Conservation (phyloP, 2,888 invertebrate species). For the Trypoxylon attenuatum region DNA sequence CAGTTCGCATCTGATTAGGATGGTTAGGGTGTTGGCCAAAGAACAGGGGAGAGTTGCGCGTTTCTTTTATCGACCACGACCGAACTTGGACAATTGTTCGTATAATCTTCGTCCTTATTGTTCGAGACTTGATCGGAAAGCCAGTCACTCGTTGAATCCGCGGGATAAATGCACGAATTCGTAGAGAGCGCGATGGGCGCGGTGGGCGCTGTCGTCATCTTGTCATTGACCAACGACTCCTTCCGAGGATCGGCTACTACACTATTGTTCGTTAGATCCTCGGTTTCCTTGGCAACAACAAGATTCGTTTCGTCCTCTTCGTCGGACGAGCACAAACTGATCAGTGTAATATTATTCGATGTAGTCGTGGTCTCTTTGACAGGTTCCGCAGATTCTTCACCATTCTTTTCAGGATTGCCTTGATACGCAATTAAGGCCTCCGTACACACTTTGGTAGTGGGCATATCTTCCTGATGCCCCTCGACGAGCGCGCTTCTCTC, state of each 20-base stretch:
- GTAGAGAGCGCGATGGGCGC: constrained; percentile 50
- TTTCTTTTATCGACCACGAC: constrained; percentile 39
- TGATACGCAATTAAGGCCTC: constrained; percentile 4
- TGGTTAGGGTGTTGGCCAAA: constrained; percentile 49
- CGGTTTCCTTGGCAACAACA: constrained; percentile 59
- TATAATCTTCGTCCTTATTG: constrained; percentile 25
- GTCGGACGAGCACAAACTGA: constrained; percentile 82
- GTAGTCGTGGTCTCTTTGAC: constrained; percentile 14
- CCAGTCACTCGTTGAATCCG: constrained; percentile 54
- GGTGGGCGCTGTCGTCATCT: constrained; percentile 50
- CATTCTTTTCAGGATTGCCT: not conserved
- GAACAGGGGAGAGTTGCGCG: constrained; percentile 45
- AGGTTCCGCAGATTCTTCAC: not conserved
- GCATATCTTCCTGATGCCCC: constrained; percentile 32
- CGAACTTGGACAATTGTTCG: constrained; percentile 35
- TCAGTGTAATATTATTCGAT: constrained; percentile 63
- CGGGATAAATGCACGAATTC: constrained; percentile 54
- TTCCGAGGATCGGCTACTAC: constrained; percentile 7
- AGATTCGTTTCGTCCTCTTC: constrained; percentile 73
- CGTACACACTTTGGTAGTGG: constrained; percentile 3
- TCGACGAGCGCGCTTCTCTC: constrained; percentile 44
- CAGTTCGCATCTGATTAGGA: not conserved
- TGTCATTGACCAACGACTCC: constrained; percentile 44
- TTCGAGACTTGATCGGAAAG: constrained; percentile 45
- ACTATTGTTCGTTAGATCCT: constrained; percentile 52